Conservation (phyloP, 1,140 invertebrate species). For the Bombus pascuorum region DNA sequence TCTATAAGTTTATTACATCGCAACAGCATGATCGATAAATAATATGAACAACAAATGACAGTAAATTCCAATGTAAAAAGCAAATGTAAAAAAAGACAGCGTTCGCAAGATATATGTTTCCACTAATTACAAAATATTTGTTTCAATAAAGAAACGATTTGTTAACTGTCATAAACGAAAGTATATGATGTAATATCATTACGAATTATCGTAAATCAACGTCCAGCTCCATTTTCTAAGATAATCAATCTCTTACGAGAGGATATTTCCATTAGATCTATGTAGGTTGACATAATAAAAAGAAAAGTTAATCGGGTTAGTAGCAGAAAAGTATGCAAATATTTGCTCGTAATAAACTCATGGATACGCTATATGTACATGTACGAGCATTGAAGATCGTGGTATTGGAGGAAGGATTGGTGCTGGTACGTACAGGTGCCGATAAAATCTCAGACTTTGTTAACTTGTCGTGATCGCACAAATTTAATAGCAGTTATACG, state of each 20-base stretch:
- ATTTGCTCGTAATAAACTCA: neutral
- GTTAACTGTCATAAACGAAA: neutral
- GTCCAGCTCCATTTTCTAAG: neutral
- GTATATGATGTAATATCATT: neutral
- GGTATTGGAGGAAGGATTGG: neutral
- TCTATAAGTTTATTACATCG: too few relatives aligned
- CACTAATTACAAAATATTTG: too few relatives aligned
- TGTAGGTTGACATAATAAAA: neutral
- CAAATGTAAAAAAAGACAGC: too few relatives aligned
- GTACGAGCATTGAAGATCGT: neutral
- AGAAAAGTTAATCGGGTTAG: neutral
- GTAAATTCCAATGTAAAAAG: too few relatives aligned
- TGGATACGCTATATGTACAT: neutral
- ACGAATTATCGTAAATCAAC: neutral
- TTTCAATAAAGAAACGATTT: too few relatives aligned
- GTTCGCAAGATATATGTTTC: too few relatives aligned
- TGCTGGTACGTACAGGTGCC: neutral
- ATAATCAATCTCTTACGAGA: neutral
- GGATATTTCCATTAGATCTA: neutral
- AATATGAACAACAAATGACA: too few relatives aligned
- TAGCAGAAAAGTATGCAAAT: neutral
- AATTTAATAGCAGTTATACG: neutral
- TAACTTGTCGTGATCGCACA: neutral
- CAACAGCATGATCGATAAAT: too few relatives aligned
- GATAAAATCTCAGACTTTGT: conserved; percentile 13